Evolutionary conservation across 2,888 invertebrate genomes (phyloP).

Genomic region (Acrocyrtus sp.): DNA sequence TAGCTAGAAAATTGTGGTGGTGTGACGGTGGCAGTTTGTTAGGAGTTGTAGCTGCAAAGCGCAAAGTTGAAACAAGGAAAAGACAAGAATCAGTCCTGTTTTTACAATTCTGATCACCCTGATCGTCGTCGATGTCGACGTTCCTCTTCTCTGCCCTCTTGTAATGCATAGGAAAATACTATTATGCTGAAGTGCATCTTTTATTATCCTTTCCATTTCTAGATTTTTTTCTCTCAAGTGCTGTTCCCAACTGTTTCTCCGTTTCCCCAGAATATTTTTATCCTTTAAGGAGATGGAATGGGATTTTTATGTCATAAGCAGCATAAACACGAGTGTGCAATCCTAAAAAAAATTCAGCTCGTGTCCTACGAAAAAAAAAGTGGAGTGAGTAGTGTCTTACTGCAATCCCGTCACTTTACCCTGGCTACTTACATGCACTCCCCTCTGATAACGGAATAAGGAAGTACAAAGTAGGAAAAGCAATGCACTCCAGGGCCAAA

Average conservation of each 20-base stretch:
- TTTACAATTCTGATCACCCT: neutral
- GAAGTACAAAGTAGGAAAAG: neutral
- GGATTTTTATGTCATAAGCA: constrained; percentile 25
- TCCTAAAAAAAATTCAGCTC: constrained; percentile 46
- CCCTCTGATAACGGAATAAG: constrained; percentile 6
- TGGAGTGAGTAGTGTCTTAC: constrained; percentile 1
- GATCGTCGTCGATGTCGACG: neutral
- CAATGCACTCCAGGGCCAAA: too few species aligned
- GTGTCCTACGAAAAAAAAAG: constrained; percentile 24
- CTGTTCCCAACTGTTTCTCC: constrained; percentile 32
- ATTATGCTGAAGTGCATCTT: constrained; percentile 14
- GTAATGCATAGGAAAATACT: too few species aligned
- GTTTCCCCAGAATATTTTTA: neutral
- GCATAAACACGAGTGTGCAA: constrained; percentile 4
- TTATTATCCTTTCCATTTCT: neutral
- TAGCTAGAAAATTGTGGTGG: neutral
- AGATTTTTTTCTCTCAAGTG: neutral
- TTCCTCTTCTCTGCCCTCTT: too few species aligned
- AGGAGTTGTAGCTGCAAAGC: too few species aligned
- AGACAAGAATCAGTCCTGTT: neutral
- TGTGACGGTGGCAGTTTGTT: neutral
- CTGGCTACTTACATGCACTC: constrained; percentile 9
- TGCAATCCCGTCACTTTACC: too few species aligned
- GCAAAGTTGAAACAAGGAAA: neutral
- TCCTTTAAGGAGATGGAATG: constrained; percentile 21